Percentiles rank a stretch among this genome's conserved stretches.
phyloP scores from a whole-genome alignment of 2,113 vertebrate species.

The Hymenochirus boettgeri region DNA sequence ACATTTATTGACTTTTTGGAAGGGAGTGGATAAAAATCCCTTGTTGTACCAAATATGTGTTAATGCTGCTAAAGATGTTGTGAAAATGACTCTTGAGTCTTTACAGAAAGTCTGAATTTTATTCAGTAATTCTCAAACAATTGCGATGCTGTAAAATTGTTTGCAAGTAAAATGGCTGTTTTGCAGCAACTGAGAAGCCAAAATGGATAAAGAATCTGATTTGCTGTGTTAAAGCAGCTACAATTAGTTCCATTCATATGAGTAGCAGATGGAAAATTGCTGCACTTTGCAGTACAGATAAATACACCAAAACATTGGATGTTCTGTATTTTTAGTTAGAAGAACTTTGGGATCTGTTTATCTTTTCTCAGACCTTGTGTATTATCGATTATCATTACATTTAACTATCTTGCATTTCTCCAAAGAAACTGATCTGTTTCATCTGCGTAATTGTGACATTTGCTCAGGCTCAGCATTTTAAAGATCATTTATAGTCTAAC shows the following conservation, averaged over 20 bases:
- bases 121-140: neutral
- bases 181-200: neutral
- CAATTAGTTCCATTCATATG: constrained; percentile 18
- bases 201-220: constrained; percentile 1
- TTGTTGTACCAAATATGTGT: neutral
- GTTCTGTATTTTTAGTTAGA: neutral
- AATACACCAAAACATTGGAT: neutral
- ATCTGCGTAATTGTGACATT: neutral
- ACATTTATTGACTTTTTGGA: too few relatives aligned
- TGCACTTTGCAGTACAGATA: neutral
- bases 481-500: neutral
- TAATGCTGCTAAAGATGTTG: neutral
- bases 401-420: neutral
- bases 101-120: neutral
- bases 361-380: constrained; percentile 1
- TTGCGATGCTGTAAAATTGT: neutral
- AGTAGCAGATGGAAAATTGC: constrained; percentile 19
- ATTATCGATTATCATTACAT: constrained; percentile 1
- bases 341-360: neutral
- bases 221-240: constrained; percentile 1
- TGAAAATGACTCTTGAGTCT: neutral
- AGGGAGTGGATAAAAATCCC: neutral
- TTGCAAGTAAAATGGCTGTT: constrained; percentile 5
- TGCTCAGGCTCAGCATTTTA: neutral
- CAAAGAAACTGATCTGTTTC: neutral